Conservation (phyloP, 2,113 vertebrate species). For the Grantiella picta region DNA sequence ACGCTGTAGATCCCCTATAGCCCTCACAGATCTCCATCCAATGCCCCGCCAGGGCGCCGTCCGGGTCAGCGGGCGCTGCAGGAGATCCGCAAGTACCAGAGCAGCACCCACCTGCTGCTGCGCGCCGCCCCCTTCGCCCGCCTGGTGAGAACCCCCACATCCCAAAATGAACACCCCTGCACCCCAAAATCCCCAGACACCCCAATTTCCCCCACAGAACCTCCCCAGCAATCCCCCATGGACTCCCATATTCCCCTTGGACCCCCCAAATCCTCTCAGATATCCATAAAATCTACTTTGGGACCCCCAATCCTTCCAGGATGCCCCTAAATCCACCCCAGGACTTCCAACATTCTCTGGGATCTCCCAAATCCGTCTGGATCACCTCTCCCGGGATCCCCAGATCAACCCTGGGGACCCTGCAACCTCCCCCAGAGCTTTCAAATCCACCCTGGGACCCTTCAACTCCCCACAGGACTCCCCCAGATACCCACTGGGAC, state of each 20-base stretch:
- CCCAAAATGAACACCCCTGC: neutral
- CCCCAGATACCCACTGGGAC: neutral
- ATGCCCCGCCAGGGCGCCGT: neutral
- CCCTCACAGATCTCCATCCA: neutral
- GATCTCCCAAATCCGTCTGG: neutral
- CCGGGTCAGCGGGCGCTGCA: neutral
- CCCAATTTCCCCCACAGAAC: neutral
- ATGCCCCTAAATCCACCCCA: neutral
- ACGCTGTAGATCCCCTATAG: neutral
- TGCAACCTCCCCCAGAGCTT: neutral
- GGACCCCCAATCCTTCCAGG: neutral
- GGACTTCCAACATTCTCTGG: neutral
- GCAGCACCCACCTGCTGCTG: neutral
- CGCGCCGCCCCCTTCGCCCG: fast-evolving
- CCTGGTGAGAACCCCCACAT: neutral
- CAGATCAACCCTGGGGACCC: neutral
- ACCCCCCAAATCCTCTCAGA: neutral
- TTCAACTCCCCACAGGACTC: neutral
- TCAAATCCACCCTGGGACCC: neutral
- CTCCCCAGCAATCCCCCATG: neutral
- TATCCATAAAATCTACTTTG: neutral
- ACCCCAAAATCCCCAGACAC: neutral
- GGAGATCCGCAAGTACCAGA: neutral
- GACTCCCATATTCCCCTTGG: neutral
- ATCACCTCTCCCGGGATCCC: too few relatives aligned